Base-by-base conservation (phyloP, 2,113 vertebrate genomes). In the Dipodomys merriami region DNA sequence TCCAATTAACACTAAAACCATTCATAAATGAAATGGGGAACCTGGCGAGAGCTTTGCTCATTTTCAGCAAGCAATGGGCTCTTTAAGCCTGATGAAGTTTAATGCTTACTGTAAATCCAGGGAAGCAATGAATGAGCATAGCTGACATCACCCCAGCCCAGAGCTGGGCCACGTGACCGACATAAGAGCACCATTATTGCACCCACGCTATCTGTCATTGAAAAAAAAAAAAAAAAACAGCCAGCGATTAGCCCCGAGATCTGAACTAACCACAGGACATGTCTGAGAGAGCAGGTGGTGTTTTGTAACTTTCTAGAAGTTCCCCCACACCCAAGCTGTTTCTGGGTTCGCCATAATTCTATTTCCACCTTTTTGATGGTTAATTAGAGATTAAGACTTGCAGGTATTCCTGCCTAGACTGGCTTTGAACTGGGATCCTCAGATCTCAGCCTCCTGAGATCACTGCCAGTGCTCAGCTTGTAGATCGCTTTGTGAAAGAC, bases 91-190 rank as follows among this genome's bases (percentile, higher is more conserved):
- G 80, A 86, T 71, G 79, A 83, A 81, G 64, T 94, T 81, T 95
- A 88, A 95, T 67, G 44, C 80, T 94, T 81, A 67, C 83, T 68
- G 10, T 89, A 95, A 96, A 93, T 89, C 88, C 80, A 68, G 64
- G 83, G 71, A 90, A 95, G 80, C 91, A 96, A 95, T 90, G 93
- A 97, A 96, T 79, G 94, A 94, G 95, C 73, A 62, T 76, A 91
- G 60, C 89, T 88, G 44, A 92, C 88, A 89, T 80, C 3, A 0
- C 49, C 80, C 68, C 76, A 69, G 15, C 62, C 72, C 23, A n/a
- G 68, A 86, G 77, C 33, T 67, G 57, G 74, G 73, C 86, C 46
- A 30, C 3, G 0, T 3, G 27, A 92, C 30, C 69, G 57, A 71
- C 57, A 4, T 0, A 1, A 73, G 30, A 86, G 74, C 71, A 78